Percentiles rank a stretch among this genome's conserved stretches.
Conservation (phyloP, 2,113 vertebrate species). For the Microcebus tavaratra region DNA sequence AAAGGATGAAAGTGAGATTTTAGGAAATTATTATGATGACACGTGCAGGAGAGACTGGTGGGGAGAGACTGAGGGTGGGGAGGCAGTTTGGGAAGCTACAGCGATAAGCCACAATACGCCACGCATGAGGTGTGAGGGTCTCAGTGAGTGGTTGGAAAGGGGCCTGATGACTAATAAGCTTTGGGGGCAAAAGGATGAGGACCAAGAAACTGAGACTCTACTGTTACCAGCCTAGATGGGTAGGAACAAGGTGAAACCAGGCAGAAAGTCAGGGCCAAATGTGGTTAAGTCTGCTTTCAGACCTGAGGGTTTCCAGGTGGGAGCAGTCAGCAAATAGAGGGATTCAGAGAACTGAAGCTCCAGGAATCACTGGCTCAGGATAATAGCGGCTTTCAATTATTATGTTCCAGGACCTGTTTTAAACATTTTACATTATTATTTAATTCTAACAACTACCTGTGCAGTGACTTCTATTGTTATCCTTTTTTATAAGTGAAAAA, state of each 20-base stretch:
- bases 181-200: not conserved
- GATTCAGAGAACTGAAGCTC: not conserved
- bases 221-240: too few species aligned
- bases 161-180: not conserved
- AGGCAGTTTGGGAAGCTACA: not conserved
- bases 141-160: not conserved
- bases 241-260: too few species aligned
- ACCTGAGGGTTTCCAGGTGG: not conserved
- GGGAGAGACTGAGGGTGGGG: not conserved
- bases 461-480: not conserved
- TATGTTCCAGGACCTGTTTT: not conserved
- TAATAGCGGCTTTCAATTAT: not conserved
- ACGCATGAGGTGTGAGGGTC: accelerated
- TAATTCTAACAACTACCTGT: not conserved
- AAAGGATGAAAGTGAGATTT: not conserved
- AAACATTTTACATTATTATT: not conserved
- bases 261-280: not conserved
- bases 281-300: not conserved
- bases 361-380: not conserved
- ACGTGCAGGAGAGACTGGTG: not conserved
- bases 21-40: not conserved
- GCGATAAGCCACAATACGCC: not conserved
- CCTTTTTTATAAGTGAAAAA: not conserved
- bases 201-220: not conserved
- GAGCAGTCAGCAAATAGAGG: not conserved